Evolutionary conservation across 2,797 vertebrate genomes (phyloP), one percentile per base, ranked within the genome.

Genomic region (Sarcophilus harrisii): DNA sequence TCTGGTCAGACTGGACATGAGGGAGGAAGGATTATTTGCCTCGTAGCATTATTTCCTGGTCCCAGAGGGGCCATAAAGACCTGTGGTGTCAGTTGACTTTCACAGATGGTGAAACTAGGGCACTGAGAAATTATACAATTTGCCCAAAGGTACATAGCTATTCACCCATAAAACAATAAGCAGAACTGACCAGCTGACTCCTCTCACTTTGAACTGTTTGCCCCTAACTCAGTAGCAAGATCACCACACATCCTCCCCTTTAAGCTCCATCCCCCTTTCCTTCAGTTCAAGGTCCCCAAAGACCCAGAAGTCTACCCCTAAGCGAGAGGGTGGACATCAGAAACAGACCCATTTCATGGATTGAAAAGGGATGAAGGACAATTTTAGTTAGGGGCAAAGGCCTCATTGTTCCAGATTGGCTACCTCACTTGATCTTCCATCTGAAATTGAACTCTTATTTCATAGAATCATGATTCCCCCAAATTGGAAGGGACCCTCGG

Each of bases 41-140:
- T 38, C 58, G 1, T 4, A 57, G 52, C 54, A 49, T 87, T 28
- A 32, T 58, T 54, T 21, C 45, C 58, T 62, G 29, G 14, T 49
- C 57, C 4, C 57, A 87, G 58, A 91, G 87, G 91, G 27, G 21
- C 38, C 52, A 92, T 90, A 52, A 81, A 93, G 60, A 32, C 60
- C 94, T 89, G 38, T 54, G 90, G 52, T 62, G 90, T 57, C 73
- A 87, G 73, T 87, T 87, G 73, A 49, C 73, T 87, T 87, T 90
- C 92, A 55, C 92, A 58, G 58, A 45, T 29, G 73, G 54, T 16
- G 14, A 93, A 87, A 87, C 21, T 27, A 49, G 73, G 73, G 10
- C 73, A 58, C 27, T 38, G 49, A 62, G 52, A 73, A 90, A n/a
- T 89, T 55, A 6, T 60, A 32, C 90, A 60, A 13, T 32, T 52